A percentile compares a stretch with the other conserved stretches of the same genome.
phyloP scores from a whole-genome alignment of 2,797 vertebrate species.

The Phalloptychus januarius region DNA sequence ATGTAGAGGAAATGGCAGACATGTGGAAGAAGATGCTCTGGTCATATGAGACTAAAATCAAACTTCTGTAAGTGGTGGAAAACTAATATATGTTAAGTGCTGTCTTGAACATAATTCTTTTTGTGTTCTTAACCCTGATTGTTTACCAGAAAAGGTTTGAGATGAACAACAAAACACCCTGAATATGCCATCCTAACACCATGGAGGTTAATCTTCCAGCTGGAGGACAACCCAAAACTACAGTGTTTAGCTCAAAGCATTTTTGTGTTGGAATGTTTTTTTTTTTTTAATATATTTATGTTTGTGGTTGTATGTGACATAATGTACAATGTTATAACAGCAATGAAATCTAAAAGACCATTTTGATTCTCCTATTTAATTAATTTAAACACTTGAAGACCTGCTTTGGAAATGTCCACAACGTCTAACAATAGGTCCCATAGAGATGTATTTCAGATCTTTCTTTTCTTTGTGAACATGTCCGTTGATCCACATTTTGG shows the following conservation, averaged over 20 bases:
- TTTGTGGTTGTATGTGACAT: neutral
- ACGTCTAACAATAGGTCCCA: slow-evolving; percentile 4
- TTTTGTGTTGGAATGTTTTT: neutral
- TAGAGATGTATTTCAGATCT: slow-evolving; percentile 2
- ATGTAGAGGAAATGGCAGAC: neutral
- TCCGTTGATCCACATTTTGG: slow-evolving; percentile 7
- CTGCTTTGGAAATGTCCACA: neutral
- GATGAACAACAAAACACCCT: neutral
- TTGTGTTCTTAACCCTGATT: neutral
- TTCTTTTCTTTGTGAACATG: slow-evolving; percentile 17
- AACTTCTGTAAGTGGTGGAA: neutral
- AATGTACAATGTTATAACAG: neutral
- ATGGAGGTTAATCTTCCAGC: neutral
- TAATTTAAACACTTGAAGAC: neutral
- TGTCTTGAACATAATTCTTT: neutral
- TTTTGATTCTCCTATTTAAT: neutral
- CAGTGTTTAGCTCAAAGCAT: neutral
- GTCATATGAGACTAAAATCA: neutral
- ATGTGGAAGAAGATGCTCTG: neutral
- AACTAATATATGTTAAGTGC: neutral
- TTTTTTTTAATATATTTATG: neutral
- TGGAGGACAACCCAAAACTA: neutral
- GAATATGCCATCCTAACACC: neutral
- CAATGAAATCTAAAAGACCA: neutral
- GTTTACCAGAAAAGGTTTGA: neutral